phyloP scores from a whole-genome alignment of 2,888 invertebrate genomes.

The Chydorus sphaericus region DNA sequence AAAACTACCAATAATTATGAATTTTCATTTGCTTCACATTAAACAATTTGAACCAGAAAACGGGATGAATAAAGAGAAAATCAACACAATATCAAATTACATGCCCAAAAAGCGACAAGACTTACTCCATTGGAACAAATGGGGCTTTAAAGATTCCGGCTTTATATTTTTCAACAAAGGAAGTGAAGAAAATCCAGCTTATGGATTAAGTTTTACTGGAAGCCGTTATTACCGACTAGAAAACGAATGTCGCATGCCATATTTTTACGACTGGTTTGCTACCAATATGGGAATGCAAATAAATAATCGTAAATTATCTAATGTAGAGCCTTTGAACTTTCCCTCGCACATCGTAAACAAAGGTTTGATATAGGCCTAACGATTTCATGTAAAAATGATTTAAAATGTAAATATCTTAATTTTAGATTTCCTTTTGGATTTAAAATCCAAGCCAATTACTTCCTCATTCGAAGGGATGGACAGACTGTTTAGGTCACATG shows the following conservation, averaged over 20 bases:
- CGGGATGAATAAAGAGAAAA: no score
- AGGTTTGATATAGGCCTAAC: no score
- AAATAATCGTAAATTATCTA: conserved; percentile 29
- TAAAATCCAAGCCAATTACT: conserved; percentile 39
- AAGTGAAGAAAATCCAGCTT: no score
- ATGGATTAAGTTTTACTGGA: conserved; percentile 66
- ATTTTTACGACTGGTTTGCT: conserved; percentile 64
- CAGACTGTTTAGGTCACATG: conserved; percentile 73
- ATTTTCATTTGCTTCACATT: no score
- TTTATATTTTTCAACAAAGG: conserved; percentile 50
- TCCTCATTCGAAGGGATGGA: conserved; percentile 63
- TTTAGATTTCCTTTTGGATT: conserved; percentile 39
- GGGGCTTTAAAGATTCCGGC: conserved; percentile 96
- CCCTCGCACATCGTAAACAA: conserved; percentile 48
- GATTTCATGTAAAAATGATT: no score
- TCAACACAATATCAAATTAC: no score
- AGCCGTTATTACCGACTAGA: conserved; percentile 73
- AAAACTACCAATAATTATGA: no score
- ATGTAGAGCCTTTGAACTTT: conserved; percentile 42
- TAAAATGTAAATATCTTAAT: conserved; percentile 8
- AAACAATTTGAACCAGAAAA: no score
- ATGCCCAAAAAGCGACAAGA: conserved; percentile 43
- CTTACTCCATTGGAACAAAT: conserved; percentile 93
- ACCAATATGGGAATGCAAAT: conserved; percentile 53
- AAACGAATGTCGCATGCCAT: conserved; percentile 52